Evolutionary conservation across 2,113 vertebrate genomes (phyloP), one percentile per base, ranked within the genome.

Genomic region (Silurus glanis): DNA sequence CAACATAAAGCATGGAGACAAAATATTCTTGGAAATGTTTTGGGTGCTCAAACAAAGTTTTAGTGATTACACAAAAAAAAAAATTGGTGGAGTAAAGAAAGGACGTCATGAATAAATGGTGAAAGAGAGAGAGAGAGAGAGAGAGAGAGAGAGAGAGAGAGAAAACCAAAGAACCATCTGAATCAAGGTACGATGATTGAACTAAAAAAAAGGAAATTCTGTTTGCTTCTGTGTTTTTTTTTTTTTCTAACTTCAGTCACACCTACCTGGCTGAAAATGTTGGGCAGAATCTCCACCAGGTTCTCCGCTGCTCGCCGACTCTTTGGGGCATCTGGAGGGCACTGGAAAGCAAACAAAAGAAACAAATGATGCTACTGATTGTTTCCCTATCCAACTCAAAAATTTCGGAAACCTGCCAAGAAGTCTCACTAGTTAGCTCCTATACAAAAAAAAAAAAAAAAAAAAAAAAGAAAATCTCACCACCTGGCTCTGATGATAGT

Each of bases 301-400:
- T 97, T 94, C 86, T 97, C 96, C 0, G 97, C 97, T 25, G 97
- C 96, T 79, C 98, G 95, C 0, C 98, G 96, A 10, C 95, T 96
- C 93, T 99, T 99, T 37, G 96, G 93, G 0, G 91, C 94, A 71
- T 98, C 97, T 0, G 94, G 89, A 8, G 95, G 94, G 84, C 97
- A 99, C 97, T 99, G 92, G 7, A 5, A 37, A 72, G 84, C 25
- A 61, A 80, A 6, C 81, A 72, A 79, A 53, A n/a, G 4, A 21
- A 83, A 59, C 5, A 58, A 82, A 53, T n/a, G 49, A 49, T 0
- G 16, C 37, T 25, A 25, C 10, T 58, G 25, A 55, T 13, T 21
- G 9, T 49, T 37, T 64, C 2, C 14, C 2, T 62, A 1, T 62
- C 23, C 4, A 47, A 21, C 49, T 55, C 25, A 69, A 17, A 71